These are phyloP conservation scores for Apodemia mormo DNA, from an alignment of 2,888 invertebrate species.

Conservation along the genomic window DNA sequence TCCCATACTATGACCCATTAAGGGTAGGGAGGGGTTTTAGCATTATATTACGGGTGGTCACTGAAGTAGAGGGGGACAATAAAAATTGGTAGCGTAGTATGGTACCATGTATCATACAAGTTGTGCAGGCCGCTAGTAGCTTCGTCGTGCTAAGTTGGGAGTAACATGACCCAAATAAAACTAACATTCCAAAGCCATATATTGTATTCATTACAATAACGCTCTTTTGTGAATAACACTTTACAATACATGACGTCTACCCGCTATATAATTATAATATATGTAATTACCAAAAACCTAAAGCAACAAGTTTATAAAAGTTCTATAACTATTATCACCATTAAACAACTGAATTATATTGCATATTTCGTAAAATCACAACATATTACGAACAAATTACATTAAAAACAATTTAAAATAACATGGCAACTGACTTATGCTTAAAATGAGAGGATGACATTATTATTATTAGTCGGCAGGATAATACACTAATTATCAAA, in stretches of 20 bases:
- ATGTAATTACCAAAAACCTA: slow-evolving; percentile 54
- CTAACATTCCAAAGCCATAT: slow-evolving; percentile 60
- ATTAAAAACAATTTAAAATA: slow-evolving; percentile 2
- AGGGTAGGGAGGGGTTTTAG: no score
- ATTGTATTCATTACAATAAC: slow-evolving; percentile 65
- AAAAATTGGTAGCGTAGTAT: no score
- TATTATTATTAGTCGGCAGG: no score
- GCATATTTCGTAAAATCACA: slow-evolving; percentile 53
- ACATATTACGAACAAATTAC: slow-evolving; percentile 41
- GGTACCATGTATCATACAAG: no score
- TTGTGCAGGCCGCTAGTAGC: no score
- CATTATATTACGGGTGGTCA: no score
- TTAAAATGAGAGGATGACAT: not conserved
- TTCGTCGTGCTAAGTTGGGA: no score
- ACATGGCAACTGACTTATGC: slow-evolving; percentile 1
- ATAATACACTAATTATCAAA: no score
- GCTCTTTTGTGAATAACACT: slow-evolving; percentile 69
- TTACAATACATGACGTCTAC: slow-evolving; percentile 57
- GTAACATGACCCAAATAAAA: not conserved
- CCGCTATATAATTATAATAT: slow-evolving; percentile 41
- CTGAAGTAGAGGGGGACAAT: no score
- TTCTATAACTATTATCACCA: slow-evolving; percentile 69
- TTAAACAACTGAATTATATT: slow-evolving; percentile 58
- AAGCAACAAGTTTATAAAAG: slow-evolving; percentile 56
- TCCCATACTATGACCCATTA: no score